Base-by-base conservation (phyloP, 2,797 vertebrate genomes). In the Eurystomus glaucurus region DNA sequence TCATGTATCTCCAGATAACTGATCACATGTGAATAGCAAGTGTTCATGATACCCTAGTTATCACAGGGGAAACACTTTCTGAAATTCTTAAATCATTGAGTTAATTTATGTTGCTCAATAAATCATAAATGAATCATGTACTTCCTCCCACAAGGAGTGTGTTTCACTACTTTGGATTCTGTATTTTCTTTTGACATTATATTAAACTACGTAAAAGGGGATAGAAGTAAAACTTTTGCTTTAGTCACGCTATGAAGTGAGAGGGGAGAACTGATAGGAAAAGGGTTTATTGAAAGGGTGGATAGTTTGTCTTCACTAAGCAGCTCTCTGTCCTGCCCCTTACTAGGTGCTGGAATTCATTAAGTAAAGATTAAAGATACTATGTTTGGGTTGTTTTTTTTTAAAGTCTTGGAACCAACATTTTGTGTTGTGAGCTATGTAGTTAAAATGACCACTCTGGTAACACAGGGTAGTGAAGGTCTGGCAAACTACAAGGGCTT, bases 41-140 rank as follows among this genome's bases (percentile, higher is more conserved):
- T 80, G 70, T 85, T 95, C 64, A 2, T 54, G 55, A 41, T 85
- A 58, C 26, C 16, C 29, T 71, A 1, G 3, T 93, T 96, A 70
- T 76, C 58, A 46, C 60, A 87, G 48, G 83, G 77, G 45, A 89
- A 80, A 28, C 52, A 35, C 46, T 66, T 51, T 58, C 76, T 31
- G 41, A 90, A 91, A 72, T 76, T 79, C 66, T 86, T 85, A 7
- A 3, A 48, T 83, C 71, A 35, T 86, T 33, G 51, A 85, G 57
- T 91, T 96, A 77, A 90, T 95, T 95, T 84, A 57, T 69, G 21
- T 87, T 93, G 55, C 66, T 96, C 64, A 64, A 6, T 84, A 97
- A 93, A 89, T 94, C 48, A 46, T 74, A 64, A 79, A 74, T 87
- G 45, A 97, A 66, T 93, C 41, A 25, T 33, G 17, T 74, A 39